Percentiles rank a stretch among this genome's conserved stretches.
These are phyloP conservation scores for Cladopsammia gracilis DNA, from an alignment of 64 coral and sea anemone genomes.

Conservation along the genomic window DNA sequence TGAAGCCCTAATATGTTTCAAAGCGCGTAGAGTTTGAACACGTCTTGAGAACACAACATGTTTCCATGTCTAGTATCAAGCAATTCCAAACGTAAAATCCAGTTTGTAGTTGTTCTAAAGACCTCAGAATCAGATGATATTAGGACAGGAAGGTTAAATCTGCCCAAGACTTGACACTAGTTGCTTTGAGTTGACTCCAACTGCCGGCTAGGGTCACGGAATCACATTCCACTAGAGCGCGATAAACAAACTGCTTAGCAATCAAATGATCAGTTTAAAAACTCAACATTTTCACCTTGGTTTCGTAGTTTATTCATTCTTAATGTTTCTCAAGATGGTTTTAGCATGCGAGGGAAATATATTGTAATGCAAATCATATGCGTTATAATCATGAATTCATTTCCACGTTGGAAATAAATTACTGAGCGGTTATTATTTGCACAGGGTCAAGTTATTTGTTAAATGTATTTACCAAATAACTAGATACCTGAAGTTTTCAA, in stretches of 20 bases:
- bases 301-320: too few species aligned
- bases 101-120: conserved; percentile 12
- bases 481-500: too few species aligned
- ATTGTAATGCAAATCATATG: neutral
- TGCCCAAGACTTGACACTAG: neutral
- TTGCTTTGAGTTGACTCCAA: neutral
- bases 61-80: neutral
- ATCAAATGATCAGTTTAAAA: neutral
- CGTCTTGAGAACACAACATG: neutral
- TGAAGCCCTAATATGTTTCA: neutral
- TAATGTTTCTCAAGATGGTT: too few species aligned
- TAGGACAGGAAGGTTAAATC: conserved; percentile 20
- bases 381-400: neutral
- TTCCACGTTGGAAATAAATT: neutral
- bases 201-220: conserved; percentile 2
- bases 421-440: neutral
- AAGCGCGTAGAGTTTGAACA: neutral
- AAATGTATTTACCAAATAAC: neutral
- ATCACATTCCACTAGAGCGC: conserved; percentile 27
- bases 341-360: too few species aligned
- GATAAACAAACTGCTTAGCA: neutral
- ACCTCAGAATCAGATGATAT: conserved; percentile 65
- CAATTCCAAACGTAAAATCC: neutral
- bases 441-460: neutral
- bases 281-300: neutral